Percentiles rank a stretch among this genome's conserved stretches.
These are phyloP conservation scores for Pycnonotus jocosus DNA, from an alignment of 2,113 vertebrate species.

Conservation along the genomic window DNA sequence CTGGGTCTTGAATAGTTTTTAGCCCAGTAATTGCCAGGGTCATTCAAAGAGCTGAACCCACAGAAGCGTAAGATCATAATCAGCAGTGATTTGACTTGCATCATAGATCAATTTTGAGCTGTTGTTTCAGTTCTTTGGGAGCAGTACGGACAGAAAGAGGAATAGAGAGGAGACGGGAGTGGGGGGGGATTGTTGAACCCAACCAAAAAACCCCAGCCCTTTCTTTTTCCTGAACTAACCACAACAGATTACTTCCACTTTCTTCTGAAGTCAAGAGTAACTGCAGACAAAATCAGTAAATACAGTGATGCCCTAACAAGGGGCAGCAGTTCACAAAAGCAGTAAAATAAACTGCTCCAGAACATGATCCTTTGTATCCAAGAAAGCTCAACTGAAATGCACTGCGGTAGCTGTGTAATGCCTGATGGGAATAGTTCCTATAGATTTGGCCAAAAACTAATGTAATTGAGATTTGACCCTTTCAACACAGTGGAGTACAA, in stretches of 20 bases:
- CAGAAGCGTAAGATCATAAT: conserved; percentile 36
- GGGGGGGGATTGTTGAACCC: rapidly evolving
- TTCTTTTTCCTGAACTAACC: neutral
- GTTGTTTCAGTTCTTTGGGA: neutral
- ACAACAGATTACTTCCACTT: neutral
- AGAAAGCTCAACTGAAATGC: neutral
- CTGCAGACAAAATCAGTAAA: neutral
- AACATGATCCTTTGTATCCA: neutral
- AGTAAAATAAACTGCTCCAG: conserved; percentile 17
- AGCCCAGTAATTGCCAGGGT: conserved; percentile 10
- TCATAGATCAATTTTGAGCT: neutral
- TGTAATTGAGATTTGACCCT: neutral
- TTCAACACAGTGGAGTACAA: neutral
- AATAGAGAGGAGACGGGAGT: neutral
- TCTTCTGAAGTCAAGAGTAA: conserved; percentile 10
- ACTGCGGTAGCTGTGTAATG: neutral
- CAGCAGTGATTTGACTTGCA: conserved; percentile 29
- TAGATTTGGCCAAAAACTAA: neutral
- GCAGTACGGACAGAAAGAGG: neutral
- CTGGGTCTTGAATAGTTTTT: neutral
- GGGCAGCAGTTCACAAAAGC: conserved; percentile 16
- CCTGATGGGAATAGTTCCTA: neutral
- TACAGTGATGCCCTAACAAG: neutral
- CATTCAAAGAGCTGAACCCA: conserved; percentile 22
- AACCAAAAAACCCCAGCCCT: neutral